phyloP scores from a whole-genome alignment of 2,888 invertebrate species.

The Melieria omissa region DNA sequence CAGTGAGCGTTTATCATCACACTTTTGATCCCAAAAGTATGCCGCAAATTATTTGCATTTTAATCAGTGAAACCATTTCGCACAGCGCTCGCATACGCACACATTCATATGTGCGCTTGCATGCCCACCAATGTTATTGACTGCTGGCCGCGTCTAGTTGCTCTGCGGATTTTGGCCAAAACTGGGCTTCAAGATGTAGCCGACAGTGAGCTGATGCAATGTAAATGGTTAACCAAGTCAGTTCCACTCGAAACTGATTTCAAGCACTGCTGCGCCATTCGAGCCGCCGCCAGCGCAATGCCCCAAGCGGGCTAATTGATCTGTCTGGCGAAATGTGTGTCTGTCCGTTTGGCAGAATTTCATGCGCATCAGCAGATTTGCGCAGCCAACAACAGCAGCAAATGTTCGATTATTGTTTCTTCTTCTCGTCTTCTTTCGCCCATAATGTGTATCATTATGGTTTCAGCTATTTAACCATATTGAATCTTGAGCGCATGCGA shows the following conservation, averaged over 20 bases:
- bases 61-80: conserved; percentile 7
- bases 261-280: not conserved
- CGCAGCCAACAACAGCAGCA: not conserved
- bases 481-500: conserved; percentile 44
- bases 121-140: conserved; percentile 18
- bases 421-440: not conserved
- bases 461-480: conserved; percentile 39
- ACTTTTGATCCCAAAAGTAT: conserved; percentile 34
- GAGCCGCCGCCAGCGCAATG: not conserved
- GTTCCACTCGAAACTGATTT: conserved; percentile 32
- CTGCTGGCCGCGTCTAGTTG: no score
- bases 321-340: not conserved
- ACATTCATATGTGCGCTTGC: conserved; percentile 8
- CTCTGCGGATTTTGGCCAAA: conserved; percentile 15
- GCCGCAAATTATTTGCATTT: conserved; percentile 14
- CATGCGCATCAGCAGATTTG: not conserved
- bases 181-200: conserved; percentile 22
- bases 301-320: no score
- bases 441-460: conserved; percentile 16
- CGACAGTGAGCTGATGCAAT: conserved; percentile 56
- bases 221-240: conserved; percentile 48
- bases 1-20: no score
- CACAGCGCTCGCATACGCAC: not conserved
- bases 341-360: not conserved
- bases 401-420: not conserved